Conservation (phyloP, 1,140 invertebrate genomes). For the Zophobas morio region DNA sequence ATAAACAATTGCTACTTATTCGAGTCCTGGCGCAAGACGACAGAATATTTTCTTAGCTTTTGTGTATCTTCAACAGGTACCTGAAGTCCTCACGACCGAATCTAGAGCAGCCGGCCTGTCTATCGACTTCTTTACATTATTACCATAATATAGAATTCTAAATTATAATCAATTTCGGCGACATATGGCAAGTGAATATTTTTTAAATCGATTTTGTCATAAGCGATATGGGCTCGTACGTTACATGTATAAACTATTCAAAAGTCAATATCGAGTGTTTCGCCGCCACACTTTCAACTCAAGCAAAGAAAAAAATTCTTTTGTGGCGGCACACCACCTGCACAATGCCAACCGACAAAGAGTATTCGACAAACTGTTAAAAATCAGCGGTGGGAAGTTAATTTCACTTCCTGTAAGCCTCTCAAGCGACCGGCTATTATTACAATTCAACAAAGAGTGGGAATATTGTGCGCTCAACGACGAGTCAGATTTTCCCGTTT, state of each 20-base stretch:
- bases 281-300: constrained; percentile 7
- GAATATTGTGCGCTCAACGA: constrained; percentile 27
- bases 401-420: constrained; percentile 31
- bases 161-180: constrained; percentile 19
- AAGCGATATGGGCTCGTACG: constrained; percentile 7
- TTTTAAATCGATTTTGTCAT: constrained; percentile 36
- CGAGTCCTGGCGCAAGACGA: background rate
- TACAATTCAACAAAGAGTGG: constrained; percentile 27
- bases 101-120: background rate
- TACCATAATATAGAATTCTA: background rate
- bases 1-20: background rate
- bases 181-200: constrained; percentile 23
- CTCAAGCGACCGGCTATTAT: constrained; percentile 14
- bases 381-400: constrained; percentile 2
- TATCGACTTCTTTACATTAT: background rate
- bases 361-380: constrained; percentile 14
- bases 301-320: constrained; percentile 1
- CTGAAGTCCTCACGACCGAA: background rate
- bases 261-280: constrained; percentile 21
- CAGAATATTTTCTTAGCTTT: background rate
- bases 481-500: constrained; percentile 20
- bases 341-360: background rate
- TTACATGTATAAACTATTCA: constrained; percentile 7
- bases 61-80: background rate
- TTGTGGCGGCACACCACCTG: background rate